Conservation (phyloP, 2,797 vertebrate species). For the Labroides dimidiatus region DNA sequence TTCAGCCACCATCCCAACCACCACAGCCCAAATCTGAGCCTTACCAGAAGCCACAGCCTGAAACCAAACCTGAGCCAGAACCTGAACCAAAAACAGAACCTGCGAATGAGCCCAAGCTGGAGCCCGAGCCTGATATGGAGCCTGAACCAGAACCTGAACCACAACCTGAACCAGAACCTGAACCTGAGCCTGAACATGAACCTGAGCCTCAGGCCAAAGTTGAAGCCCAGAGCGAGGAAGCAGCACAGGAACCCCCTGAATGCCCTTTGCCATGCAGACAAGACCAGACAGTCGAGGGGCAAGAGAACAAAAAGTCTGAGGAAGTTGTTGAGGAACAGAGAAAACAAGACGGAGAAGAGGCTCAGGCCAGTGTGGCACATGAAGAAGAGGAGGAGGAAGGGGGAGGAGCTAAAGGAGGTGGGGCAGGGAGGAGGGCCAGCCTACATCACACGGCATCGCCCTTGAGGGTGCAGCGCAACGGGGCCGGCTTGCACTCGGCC, state of each 20-base stretch:
- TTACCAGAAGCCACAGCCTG: conserved; percentile 14
- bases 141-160: conserved; percentile 19
- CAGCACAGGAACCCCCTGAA: conserved; percentile 30
- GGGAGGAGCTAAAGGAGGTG: conserved; percentile 81
- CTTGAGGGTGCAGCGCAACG: conserved; percentile 92
- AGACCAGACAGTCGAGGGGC: conserved; percentile 41
- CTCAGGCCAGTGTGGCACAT: conserved; percentile 38
- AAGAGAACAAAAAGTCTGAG: conserved; percentile 54
- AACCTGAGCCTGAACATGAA: conserved; percentile 12
- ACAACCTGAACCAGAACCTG: conserved; percentile 20
- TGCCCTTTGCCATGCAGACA: conserved; percentile 40
- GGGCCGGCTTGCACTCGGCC: conserved; percentile 91
- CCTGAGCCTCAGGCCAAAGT: conserved; percentile 34
- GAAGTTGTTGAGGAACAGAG: conserved; percentile 48
- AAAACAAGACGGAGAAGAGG: conserved; percentile 62
- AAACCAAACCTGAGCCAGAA: conserved; percentile 32
- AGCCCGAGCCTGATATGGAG: conserved; percentile 10
- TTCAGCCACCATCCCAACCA: conserved; percentile 50
- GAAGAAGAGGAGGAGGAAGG: conserved; percentile 71
- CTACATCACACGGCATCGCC: conserved; percentile 93
- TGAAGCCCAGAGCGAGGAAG: conserved; percentile 26
- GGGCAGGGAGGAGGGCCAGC: conserved; percentile 89
- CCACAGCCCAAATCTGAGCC: conserved; percentile 38
- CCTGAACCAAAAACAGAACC: conserved; percentile 21
- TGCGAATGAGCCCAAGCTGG: conserved; percentile 6